Percentiles rank a stretch among this genome's conserved stretches.
These are phyloP conservation scores for Lepas anatifera DNA, from an alignment of 2,888 invertebrate species.

Conservation along the genomic window DNA sequence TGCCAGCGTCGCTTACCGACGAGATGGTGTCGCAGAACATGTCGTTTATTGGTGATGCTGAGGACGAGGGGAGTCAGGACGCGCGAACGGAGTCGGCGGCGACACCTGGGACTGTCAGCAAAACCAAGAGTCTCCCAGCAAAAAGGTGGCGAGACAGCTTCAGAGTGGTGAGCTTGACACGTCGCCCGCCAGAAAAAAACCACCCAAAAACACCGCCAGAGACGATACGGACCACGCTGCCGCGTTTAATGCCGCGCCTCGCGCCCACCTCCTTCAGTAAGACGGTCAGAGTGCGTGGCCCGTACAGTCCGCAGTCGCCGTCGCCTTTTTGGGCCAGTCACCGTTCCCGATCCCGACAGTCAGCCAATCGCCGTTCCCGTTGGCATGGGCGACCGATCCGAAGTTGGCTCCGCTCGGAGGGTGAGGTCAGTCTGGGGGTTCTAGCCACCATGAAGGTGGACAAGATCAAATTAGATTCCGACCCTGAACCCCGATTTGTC, in stretches of 20 bases:
- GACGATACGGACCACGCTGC: not conserved
- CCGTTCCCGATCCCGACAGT: no score
- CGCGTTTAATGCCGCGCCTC: not conserved
- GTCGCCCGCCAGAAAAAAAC: no score
- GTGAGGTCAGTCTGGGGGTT: slow-evolving; percentile 15
- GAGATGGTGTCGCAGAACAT: slow-evolving; percentile 91
- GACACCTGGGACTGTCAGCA: not conserved
- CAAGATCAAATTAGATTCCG: slow-evolving; percentile 28
- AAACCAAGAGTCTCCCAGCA: no score
- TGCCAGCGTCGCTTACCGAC: slow-evolving; percentile 56
- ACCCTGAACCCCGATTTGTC: slow-evolving; percentile 51
- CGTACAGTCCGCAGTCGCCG: slow-evolving; percentile 12
- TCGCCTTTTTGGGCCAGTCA: not conserved
- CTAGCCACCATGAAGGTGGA: slow-evolving; percentile 21
- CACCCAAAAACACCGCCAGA: no score
- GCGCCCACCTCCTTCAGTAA: not conserved
- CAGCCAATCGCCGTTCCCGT: slow-evolving; percentile 12
- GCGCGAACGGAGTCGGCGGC: slow-evolving; percentile 36
- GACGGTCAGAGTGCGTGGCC: slow-evolving; percentile 14
- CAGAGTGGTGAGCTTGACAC: no score
- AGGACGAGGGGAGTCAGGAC: no score
- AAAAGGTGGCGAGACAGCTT: no score
- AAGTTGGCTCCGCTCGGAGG: not conserved
- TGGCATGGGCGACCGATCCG: slow-evolving; percentile 18
- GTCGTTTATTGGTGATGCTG: slow-evolving; percentile 68